Percentiles rank a stretch among this genome's conserved stretches.
Conservation (phyloP, 2,113 vertebrate species). For the Dasypus novemcinctus region DNA sequence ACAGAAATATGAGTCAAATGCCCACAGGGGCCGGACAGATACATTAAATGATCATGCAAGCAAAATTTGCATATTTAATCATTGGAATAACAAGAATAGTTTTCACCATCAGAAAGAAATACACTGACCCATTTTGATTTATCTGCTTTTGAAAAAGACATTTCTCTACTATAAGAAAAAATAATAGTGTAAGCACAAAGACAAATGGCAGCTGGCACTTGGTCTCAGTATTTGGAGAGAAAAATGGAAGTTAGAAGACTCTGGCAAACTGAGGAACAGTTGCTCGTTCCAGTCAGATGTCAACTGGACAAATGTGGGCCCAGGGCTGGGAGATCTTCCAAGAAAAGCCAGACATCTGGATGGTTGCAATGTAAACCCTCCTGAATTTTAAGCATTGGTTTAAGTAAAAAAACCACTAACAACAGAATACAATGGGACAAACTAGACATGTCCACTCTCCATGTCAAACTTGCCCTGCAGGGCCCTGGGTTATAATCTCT, state of each 20-base stretch:
- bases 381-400: background rate
- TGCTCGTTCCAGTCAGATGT: background rate
- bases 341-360: background rate
- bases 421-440: background rate
- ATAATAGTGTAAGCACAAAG: background rate
- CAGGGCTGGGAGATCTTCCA: background rate
- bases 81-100: background rate
- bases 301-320: background rate
- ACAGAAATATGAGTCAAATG: background rate
- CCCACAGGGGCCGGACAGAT: background rate
- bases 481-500: background rate
- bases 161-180: background rate
- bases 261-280: background rate
- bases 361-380: background rate
- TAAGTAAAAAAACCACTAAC: background rate
- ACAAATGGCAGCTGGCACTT: background rate
- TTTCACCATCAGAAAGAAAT: conserved; percentile 17
- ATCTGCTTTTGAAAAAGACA: background rate
- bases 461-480: background rate
- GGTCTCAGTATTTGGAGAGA: background rate
- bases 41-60: background rate
- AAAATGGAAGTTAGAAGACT: background rate
- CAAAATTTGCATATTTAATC: background rate
- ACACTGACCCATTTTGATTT: background rate
- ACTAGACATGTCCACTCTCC: background rate